A percentile compares a stretch with the other conserved stretches of the same genome.
phyloP scores from a whole-genome alignment of 2,888 invertebrate genomes.

The Physocephala rufipes region DNA sequence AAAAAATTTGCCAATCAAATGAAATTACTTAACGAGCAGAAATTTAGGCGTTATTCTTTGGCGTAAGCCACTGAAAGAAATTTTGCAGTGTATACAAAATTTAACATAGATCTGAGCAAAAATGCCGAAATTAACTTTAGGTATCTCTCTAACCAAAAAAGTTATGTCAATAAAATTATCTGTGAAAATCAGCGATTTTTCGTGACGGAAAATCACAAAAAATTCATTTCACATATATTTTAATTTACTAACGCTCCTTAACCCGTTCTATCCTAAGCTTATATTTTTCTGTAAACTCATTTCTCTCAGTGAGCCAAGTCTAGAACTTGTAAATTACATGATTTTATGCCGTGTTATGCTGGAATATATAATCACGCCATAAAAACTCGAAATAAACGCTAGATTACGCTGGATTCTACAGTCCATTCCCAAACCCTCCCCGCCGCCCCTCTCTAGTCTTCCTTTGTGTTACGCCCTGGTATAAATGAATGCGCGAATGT shows the following conservation, averaged over 20 bases:
- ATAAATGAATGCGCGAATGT: too few relatives aligned
- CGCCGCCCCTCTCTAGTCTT: too few relatives aligned
- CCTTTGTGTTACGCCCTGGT: conserved; percentile 42
- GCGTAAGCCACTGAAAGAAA: conserved; percentile 11
- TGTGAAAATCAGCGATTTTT: too few relatives aligned
- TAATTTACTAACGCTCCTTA: too few relatives aligned
- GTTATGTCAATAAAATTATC: not conserved
- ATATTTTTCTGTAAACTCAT: too few relatives aligned
- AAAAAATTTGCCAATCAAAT: conserved; percentile 19
- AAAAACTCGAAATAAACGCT: conserved; percentile 45
- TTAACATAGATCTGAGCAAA: not conserved
- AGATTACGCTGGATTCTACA: conserved; percentile 49
- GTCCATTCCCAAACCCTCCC: too few relatives aligned
- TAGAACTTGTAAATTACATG: too few relatives aligned
- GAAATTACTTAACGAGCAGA: conserved; percentile 45
- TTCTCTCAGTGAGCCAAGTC: too few relatives aligned
- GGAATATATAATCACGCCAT: conserved; percentile 41
- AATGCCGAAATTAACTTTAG: not conserved
- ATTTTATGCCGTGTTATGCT: not conserved
- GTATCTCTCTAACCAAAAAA: not conserved
- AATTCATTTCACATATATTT: too few relatives aligned
- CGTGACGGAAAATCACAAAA: too few relatives aligned
- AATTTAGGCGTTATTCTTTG: conserved; percentile 23
- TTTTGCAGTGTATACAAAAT: not conserved
- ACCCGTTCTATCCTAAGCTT: too few relatives aligned